phyloP scores from a whole-genome alignment of 2,113 vertebrate genomes.

The Ophthalmotilapia sp. region DNA sequence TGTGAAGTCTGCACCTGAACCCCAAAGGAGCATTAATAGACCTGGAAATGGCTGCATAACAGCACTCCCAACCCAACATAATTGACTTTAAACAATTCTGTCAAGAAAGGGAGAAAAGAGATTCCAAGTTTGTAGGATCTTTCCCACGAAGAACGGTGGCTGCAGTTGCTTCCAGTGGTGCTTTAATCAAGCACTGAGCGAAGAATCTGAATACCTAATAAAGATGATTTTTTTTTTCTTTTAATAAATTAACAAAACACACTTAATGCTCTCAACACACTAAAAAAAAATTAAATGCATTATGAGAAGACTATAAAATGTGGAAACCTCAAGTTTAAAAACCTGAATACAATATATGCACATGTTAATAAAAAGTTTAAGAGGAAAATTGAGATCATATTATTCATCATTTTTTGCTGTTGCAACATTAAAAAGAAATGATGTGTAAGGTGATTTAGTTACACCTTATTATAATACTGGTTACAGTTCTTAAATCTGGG shows the following conservation, averaged over 20 bases:
- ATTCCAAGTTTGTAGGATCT: not conserved
- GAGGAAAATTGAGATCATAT: not conserved
- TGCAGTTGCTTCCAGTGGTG: not conserved
- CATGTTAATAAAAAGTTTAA: not conserved
- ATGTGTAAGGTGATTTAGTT: not conserved
- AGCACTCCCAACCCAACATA: not conserved
- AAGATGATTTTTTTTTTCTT: not conserved
- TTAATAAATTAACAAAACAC: not conserved
- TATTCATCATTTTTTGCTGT: not conserved
- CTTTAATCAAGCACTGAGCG: not conserved
- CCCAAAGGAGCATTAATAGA: not conserved
- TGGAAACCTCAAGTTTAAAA: not conserved
- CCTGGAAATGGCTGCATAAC: not conserved
- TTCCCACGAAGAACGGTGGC: not conserved
- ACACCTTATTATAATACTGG: not conserved
- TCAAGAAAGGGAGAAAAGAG: not conserved
- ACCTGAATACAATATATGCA: not conserved
- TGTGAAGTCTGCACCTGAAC: not conserved
- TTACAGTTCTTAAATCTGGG: conserved; percentile 18
- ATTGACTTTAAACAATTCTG: not conserved
- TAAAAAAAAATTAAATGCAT: not conserved
- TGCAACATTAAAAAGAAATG: not conserved
- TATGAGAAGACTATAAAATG: not conserved
- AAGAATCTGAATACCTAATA: not conserved
- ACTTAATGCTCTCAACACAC: not conserved